These are phyloP conservation scores for Amblyteles armatorius DNA, from an alignment of 2,888 invertebrate genomes.

Conservation along the genomic window DNA sequence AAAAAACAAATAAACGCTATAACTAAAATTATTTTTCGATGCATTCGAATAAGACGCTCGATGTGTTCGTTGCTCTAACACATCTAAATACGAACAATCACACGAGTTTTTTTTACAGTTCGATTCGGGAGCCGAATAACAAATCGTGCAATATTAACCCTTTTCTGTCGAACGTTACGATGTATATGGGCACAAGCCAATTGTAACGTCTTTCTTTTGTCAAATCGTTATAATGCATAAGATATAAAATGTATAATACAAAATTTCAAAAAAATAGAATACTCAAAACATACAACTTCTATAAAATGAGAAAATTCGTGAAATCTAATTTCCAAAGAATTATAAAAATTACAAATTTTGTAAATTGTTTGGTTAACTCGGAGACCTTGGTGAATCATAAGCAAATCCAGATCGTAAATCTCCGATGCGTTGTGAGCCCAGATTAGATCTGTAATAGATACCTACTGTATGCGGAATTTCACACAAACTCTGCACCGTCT, in stretches of 20 bases:
- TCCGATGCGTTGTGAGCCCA: neutral
- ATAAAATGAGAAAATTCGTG: too few species aligned
- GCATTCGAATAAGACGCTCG: neutral
- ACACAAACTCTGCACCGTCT: neutral
- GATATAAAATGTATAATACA: neutral
- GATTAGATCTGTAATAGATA: neutral
- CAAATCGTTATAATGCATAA: neutral
- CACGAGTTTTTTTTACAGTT: neutral
- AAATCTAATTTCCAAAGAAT: too few species aligned
- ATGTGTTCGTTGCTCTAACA: neutral
- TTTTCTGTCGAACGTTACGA: neutral
- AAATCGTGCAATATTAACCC: neutral
- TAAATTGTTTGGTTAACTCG: neutral
- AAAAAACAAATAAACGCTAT: constrained; percentile 9
- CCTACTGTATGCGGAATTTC: neutral
- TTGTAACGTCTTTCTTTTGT: neutral
- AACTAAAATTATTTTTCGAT: neutral
- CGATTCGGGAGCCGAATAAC: neutral
- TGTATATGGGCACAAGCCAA: neutral
- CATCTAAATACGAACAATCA: neutral
- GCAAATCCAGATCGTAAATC: too few species aligned
- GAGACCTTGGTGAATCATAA: too few species aligned
- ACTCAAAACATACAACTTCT: too few species aligned
- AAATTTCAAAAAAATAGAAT: neutral
- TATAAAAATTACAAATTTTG: too few species aligned